Conservation (phyloP, 2,113 vertebrate species). For the Psammodynastes pulverulentus region DNA sequence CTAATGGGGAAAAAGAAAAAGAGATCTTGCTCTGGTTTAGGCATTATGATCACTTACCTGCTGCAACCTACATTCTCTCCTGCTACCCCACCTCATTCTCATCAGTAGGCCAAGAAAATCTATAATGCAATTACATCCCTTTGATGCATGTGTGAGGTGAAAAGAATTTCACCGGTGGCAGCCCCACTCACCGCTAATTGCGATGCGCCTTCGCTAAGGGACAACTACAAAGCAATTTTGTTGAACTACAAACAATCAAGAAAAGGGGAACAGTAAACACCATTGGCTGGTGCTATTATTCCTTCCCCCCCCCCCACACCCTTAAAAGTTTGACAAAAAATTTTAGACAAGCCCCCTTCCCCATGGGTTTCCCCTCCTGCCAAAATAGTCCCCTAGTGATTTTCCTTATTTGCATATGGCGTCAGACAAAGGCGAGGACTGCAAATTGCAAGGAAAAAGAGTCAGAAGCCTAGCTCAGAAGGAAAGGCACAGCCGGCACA, state of each 20-base stretch:
- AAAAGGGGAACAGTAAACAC: constrained; percentile 16
- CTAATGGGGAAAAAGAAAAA: not conserved
- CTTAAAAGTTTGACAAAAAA: not conserved
- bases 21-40: not conserved
- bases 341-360: not conserved
- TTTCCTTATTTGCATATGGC: constrained; percentile 19
- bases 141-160: constrained; percentile 19
- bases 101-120: constrained; percentile 19
- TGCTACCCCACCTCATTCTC: not conserved
- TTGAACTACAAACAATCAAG: constrained; percentile 13
- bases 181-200: constrained; percentile 29
- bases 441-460: not conserved
- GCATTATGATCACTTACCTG: not conserved
- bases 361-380: not conserved
- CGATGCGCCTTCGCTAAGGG: constrained; percentile 24
- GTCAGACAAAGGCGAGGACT: constrained; percentile 1
- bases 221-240: constrained; percentile 33
- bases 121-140: constrained; percentile 34
- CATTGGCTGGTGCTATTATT: constrained; percentile 14
- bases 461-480: not conserved
- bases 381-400: constrained; percentile 7
- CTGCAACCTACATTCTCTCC: not conserved
- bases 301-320: not conserved
- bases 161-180: constrained; percentile 24
- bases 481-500: not conserved